phyloP scores from a whole-genome alignment of 2,113 vertebrate species.

The Urocitellus parryii region DNA sequence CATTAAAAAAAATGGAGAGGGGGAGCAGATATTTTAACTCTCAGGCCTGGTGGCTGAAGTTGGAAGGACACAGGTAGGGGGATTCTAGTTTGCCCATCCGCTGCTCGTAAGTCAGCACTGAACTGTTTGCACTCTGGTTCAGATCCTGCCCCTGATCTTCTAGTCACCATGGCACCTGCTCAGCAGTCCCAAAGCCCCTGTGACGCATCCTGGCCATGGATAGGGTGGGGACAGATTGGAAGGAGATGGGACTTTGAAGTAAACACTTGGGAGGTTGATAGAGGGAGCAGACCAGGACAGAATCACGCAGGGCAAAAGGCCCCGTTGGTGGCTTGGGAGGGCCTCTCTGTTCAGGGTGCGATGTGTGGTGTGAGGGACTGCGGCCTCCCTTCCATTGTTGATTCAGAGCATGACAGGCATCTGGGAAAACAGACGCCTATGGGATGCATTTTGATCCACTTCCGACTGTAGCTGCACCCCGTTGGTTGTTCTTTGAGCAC shows the following conservation, averaged over 20 bases:
- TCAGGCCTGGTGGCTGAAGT: background rate
- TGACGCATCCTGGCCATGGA: no score
- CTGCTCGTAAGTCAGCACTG: background rate
- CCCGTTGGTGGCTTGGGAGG: background rate
- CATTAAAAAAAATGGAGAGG: background rate
- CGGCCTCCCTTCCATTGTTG: background rate
- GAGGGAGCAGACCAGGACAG: background rate
- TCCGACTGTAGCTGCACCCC: no score
- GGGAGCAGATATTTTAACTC: no score
- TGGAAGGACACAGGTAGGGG: background rate
- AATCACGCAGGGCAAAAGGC: no score
- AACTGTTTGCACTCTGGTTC: background rate
- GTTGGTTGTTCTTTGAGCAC: background rate
- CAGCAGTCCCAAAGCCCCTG: background rate
- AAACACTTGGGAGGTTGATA: background rate
- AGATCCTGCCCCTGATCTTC: background rate
- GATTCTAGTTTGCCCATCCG: background rate
- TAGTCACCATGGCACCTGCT: background rate
- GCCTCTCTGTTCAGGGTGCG: background rate
- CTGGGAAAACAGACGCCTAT: no score
- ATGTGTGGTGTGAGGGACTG: background rate
- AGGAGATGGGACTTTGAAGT: background rate
- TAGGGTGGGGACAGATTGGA: background rate
- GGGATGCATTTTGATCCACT: background rate
- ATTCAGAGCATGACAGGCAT: background rate